Evolutionary conservation across 1,140 invertebrate genomes (phyloP).

Genomic region (Bombus breviceps): DNA sequence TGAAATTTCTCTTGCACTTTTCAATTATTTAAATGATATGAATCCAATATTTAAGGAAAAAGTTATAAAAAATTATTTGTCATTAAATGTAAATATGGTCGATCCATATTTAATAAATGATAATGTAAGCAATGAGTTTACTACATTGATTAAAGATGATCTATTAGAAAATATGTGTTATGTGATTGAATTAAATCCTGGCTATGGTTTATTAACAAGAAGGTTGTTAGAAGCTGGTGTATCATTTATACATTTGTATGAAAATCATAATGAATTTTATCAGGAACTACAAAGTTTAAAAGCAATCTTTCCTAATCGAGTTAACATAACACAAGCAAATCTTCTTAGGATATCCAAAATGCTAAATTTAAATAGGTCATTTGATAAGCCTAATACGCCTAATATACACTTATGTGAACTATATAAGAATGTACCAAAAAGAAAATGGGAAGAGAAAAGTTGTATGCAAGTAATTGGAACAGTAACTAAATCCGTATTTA

Average conservation of each 20-base stretch:
- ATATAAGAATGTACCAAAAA: conserved; percentile 42
- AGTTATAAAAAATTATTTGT: not conserved
- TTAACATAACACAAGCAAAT: conserved; percentile 49
- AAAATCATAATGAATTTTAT: conserved; percentile 42
- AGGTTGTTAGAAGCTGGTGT: conserved; percentile 69
- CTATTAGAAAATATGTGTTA: conserved; percentile 48
- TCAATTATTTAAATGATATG: not conserved
- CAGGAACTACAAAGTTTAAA: conserved; percentile 20
- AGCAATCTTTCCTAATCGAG: conserved; percentile 38
- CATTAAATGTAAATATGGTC: fast-evolving
- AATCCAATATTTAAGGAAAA: not conserved
- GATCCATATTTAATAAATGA: conserved; percentile 57
- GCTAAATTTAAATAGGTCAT: fast-evolving
- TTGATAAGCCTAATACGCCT: fast-evolving
- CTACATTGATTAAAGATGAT: conserved; percentile 61
- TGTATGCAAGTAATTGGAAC: conserved; percentile 64
- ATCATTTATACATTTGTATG: conserved; percentile 63
- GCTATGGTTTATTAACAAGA: conserved; percentile 70
- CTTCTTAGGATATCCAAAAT: conserved; percentile 25
- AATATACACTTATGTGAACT: not conserved
- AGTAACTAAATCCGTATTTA: not conserved
- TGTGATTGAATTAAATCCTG: conserved; percentile 73
- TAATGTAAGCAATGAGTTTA: conserved; percentile 49
- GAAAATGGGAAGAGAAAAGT: conserved; percentile 60
- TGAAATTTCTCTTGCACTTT: not conserved